A percentile compares a stretch with the other conserved stretches of the same genome.
Evolutionary conservation across 2,113 vertebrate genomes (phyloP).

Genomic region (human (Homo sapiens)): GRCh38 chr7:129877001-129877500

Average conservation of each 20-base stretch:
- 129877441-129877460: slow-evolving; percentile 54
- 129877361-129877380: background rate
- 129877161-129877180: background rate
- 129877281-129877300: background rate
- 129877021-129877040: background rate
- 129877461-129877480: slow-evolving; percentile 61
- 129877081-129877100: slow-evolving; percentile 9
- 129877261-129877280: background rate
- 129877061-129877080: slow-evolving; percentile 40
- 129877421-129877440: slow-evolving; percentile 56
- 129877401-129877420: slow-evolving; percentile 19
- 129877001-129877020: background rate
- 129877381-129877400: slow-evolving; percentile 11
- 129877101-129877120: background rate
- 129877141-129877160: background rate
- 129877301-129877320: background rate
- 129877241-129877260: slow-evolving; percentile 3
- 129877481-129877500: slow-evolving; percentile 53
- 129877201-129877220: slow-evolving; percentile 2
- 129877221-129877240: background rate
- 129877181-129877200: background rate
- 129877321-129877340: background rate
- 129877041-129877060: background rate
- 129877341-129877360: slow-evolving; percentile 12
- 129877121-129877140: background rate